Evolutionary conservation across 1,140 invertebrate species (phyloP).

Genomic region (Apis dorsata): DNA sequence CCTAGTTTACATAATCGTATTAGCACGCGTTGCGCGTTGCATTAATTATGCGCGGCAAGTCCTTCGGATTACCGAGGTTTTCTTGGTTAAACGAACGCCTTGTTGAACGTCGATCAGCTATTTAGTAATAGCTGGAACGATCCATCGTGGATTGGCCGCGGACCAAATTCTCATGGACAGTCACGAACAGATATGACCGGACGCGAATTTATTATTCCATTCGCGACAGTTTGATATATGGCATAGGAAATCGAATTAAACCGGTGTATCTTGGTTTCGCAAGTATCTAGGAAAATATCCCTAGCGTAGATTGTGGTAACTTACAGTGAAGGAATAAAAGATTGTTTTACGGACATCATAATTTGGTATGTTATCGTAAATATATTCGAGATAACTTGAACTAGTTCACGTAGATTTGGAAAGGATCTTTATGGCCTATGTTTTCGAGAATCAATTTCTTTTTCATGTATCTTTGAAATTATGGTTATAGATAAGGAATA

Average conservation of each 20-base stretch:
- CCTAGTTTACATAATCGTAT: constrained; percentile 23
- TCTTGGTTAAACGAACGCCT: constrained; percentile 1
- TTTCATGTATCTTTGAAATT: too few species aligned
- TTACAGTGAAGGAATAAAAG: not conserved
- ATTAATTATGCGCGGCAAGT: constrained; percentile 1
- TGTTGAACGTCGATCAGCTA: not conserved
- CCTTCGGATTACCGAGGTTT: constrained; percentile 1
- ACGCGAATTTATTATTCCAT: constrained; percentile 49
- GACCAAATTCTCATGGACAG: constrained; percentile 48
- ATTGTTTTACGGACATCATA: not conserved
- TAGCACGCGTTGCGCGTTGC: not conserved
- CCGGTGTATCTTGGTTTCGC: constrained; percentile 4
- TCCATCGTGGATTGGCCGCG: constrained; percentile 35
- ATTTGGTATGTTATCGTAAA: too few species aligned
- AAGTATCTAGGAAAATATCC: not conserved
- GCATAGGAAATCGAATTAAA: constrained; percentile 32
- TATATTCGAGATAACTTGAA: too few species aligned
- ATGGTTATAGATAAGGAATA: too few species aligned
- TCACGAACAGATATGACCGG: constrained; percentile 35
- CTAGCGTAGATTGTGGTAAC: not conserved
- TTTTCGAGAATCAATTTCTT: too few species aligned
- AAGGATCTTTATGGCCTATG: too few species aligned
- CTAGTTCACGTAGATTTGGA: too few species aligned
- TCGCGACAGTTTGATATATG: constrained; percentile 39
- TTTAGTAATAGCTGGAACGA: constrained; percentile 33